These are phyloP conservation scores for Rhodophaea formosa DNA, from an alignment of 2,888 invertebrate species.

Conservation along the genomic window DNA sequence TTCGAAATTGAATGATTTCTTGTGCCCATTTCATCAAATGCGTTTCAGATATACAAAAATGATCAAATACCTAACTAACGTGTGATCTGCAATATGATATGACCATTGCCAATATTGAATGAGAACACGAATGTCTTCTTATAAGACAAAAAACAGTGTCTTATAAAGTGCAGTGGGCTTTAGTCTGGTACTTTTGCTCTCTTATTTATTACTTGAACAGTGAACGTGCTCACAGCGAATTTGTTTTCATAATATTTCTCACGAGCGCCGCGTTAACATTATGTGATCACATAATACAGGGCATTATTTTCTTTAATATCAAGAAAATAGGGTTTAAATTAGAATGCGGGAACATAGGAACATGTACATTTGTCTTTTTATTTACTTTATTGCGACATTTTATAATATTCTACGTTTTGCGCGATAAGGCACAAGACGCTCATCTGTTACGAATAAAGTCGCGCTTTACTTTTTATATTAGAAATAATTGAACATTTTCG, in stretches of 20 bases:
- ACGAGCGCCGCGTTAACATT: conserved; percentile 54
- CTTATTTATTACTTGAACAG: conserved; percentile 77
- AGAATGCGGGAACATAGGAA: conserved; percentile 29
- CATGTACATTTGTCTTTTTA: conserved; percentile 72
- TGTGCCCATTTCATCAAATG: too few species aligned
- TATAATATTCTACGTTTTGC: conserved; percentile 74
- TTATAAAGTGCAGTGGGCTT: neutral
- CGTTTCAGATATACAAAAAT: too few species aligned
- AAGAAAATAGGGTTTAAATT: conserved; percentile 42
- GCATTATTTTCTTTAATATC: conserved; percentile 42
- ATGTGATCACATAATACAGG: conserved; percentile 40
- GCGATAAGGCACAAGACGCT: conserved; percentile 67
- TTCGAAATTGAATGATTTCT: too few species aligned
- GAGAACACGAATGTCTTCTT: conserved; percentile 26
- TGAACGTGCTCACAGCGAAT: conserved; percentile 78
- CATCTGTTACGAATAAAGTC: conserved; percentile 52
- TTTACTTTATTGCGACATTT: conserved; percentile 78
- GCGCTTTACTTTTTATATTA: conserved; percentile 55
- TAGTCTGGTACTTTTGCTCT: conserved; percentile 55
- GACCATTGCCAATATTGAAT: too few species aligned
- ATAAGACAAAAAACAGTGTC: conserved; percentile 24
- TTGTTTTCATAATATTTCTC: conserved; percentile 80
- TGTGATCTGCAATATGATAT: too few species aligned
- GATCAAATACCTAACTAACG: too few species aligned
- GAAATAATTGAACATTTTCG: conserved; percentile 36